Base-by-base conservation (phyloP, 2,888 invertebrate species). In the Glomeris marginata region DNA sequence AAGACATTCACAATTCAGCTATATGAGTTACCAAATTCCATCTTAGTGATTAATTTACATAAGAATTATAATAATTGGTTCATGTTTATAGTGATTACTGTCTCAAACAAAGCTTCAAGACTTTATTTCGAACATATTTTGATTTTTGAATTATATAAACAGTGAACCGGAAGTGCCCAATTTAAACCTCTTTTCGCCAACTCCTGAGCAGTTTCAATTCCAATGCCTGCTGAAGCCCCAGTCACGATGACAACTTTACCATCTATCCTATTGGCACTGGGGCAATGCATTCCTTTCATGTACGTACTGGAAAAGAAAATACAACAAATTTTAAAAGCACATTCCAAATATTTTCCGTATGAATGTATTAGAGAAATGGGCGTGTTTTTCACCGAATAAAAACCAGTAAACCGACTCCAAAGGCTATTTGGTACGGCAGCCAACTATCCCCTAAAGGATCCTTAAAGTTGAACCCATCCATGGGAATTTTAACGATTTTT, bases 161-260 rank as follows among this genome's bases (percentile, higher is more conserved):
- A n/a, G n/a, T n/a, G n/a, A n/a, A n/a, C n/a, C n/a, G n/a, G n/a
- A n/a, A n/a, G n/a, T n/a, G n/a, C n/a, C n/a, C n/a, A n/a, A n/a
- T n/a, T 62, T 61, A 8, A 10, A 45, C 50, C 50, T 8, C 50
- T 15, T 34, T 42, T 44, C 22, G 47, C 50, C 21, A 50, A 21
- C 35, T 50, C 50, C n/a, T 47, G 28, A 10, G 50, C 50, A 16
- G 40, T 41, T 34, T 47, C 35, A 35, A 41, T 50, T 34, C 50
- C 50, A 16, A 50, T 50, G n/a, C 50, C 50, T 13, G 46, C n/a
- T 13, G 16, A 41, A 15, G 48, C 46, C 18, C 50, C 50, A 34
- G 50, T 50, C 11, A 50, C 47, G 41, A 50, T 41, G 13, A 50
- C 47, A 1, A 35, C 47, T 47, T 50, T 50, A 11, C 47, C 50